phyloP scores from a whole-genome alignment of 2,888 invertebrate species.

The Ptychoptera contaminata region DNA sequence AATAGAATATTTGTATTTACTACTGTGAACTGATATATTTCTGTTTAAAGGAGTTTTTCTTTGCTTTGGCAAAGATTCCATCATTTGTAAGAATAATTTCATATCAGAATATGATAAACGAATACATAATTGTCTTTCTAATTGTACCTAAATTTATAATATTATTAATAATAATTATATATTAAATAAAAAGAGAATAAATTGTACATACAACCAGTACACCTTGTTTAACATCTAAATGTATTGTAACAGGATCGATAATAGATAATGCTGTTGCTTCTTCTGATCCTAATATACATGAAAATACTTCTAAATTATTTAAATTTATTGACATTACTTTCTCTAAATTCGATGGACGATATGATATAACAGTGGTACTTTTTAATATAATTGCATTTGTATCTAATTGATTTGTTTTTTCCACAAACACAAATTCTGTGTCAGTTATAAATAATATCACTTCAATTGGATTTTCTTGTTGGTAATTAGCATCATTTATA shows the following conservation, averaged over 20 bases:
- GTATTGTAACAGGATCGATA: slow-evolving; percentile 80
- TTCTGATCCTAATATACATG: slow-evolving; percentile 77
- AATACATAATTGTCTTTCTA: slow-evolving; percentile 56
- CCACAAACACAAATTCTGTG: slow-evolving; percentile 88
- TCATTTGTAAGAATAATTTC: slow-evolving; percentile 76
- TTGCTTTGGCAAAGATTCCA: slow-evolving; percentile 75
- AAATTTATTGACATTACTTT: slow-evolving; percentile 76
- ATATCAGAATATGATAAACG: slow-evolving; percentile 88
- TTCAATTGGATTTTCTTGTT: slow-evolving; percentile 34
- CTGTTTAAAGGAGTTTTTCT: slow-evolving; percentile 40
- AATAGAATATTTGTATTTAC: no score
- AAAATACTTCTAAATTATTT: slow-evolving; percentile 84
- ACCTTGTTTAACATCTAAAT: slow-evolving; percentile 48
- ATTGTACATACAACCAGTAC: slow-evolving; percentile 29
- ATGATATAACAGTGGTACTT: slow-evolving; percentile 79
- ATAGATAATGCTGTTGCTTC: slow-evolving; percentile 89
- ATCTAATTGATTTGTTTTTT: slow-evolving; percentile 74
- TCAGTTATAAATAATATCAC: slow-evolving; percentile 87
- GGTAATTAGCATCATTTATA: neutral
- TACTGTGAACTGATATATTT: slow-evolving; percentile 11
- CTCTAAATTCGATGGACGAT: slow-evolving; percentile 48
- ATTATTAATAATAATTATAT: neutral
- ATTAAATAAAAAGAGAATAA: neutral
- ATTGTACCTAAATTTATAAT: slow-evolving; percentile 38
- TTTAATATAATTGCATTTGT: slow-evolving; percentile 88